Conservation (phyloP, 2,888 invertebrate species). For the Drosophila limbata region DNA sequence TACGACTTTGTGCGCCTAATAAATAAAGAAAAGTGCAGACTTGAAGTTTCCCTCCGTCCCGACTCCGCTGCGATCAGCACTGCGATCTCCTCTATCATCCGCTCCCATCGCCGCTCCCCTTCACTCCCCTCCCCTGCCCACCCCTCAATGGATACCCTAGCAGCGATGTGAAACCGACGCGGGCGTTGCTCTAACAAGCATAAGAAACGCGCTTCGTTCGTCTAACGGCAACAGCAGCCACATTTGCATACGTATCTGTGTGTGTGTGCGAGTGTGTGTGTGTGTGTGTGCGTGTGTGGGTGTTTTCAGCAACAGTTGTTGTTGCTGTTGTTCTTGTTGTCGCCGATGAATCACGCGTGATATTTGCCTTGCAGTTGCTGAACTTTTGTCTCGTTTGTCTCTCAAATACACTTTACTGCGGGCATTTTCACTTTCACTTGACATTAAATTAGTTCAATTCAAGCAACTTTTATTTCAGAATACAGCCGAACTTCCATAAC, state of each 20-base stretch:
- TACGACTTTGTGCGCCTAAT: constrained; percentile 69
- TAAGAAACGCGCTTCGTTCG: constrained; percentile 55
- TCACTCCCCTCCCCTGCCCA: too few relatives aligned
- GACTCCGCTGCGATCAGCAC: background rate
- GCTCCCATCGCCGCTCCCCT: background rate
- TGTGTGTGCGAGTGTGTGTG: constrained; percentile 43
- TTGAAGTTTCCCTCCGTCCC: constrained; percentile 1
- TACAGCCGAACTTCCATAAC: too few relatives aligned
- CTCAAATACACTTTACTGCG: constrained; percentile 6
- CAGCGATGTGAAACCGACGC: constrained; percentile 37
- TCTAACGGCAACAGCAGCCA: constrained; percentile 62
- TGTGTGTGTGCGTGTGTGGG: constrained; percentile 59
- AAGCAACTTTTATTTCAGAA: background rate
- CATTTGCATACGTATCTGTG: constrained; percentile 59
- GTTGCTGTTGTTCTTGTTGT: constrained; percentile 38
- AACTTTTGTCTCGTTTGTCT: constrained; percentile 57
- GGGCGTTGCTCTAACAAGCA: constrained; percentile 68
- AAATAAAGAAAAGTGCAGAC: constrained; percentile 69
- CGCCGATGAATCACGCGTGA: constrained; percentile 75
- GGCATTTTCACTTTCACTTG: background rate
- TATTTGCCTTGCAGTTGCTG: constrained; percentile 64
- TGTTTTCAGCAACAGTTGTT: constrained; percentile 46
- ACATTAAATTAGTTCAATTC: background rate
- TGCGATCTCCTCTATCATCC: background rate
- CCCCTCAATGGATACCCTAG: constrained; percentile 4